Conservation (phyloP, 2,113 vertebrate species). For the Clarias magur region DNA sequence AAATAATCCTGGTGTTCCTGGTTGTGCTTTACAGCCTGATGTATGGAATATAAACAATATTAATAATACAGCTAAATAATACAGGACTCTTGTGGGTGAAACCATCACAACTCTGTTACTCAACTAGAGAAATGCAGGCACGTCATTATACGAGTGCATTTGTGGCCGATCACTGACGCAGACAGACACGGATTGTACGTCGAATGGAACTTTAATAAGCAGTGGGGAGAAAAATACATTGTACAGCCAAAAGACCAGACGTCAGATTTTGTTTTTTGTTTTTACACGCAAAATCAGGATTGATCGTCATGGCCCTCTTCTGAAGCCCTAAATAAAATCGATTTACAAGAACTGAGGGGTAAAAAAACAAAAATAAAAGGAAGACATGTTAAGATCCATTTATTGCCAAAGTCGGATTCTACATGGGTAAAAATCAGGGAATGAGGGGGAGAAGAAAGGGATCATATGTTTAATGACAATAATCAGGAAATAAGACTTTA, state of each 20-base stretch:
- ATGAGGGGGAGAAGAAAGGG: constrained; percentile 56
- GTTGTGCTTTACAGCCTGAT: neutral
- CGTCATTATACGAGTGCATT: neutral
- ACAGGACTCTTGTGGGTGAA: constrained; percentile 22
- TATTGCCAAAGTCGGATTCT: constrained; percentile 60
- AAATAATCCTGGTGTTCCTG: neutral
- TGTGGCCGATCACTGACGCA: constrained; percentile 10
- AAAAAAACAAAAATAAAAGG: constrained; percentile 45
- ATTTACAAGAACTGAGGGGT: constrained; percentile 55
- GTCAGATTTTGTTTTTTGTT: constrained; percentile 20
- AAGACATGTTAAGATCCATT: constrained; percentile 54
- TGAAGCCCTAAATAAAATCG: constrained; percentile 49
- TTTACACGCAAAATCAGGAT: constrained; percentile 55
- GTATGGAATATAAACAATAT: no score
- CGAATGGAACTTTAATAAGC: constrained; percentile 60
- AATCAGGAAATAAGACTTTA: constrained; percentile 61
- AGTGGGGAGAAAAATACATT: constrained; percentile 45
- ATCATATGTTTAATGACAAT: constrained; percentile 48
- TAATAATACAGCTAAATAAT: neutral
- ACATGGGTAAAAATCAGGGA: constrained; percentile 48
- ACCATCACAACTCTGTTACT: constrained; percentile 16
- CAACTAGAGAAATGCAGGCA: constrained; percentile 1
- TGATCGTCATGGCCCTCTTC: constrained; percentile 27
- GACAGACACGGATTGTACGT: constrained; percentile 42
- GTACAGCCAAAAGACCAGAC: constrained; percentile 28